Percentiles rank a stretch among this genome's conserved stretches.
phyloP scores from a whole-genome alignment of 2,888 invertebrate species.

The Cephus sareptanus region DNA sequence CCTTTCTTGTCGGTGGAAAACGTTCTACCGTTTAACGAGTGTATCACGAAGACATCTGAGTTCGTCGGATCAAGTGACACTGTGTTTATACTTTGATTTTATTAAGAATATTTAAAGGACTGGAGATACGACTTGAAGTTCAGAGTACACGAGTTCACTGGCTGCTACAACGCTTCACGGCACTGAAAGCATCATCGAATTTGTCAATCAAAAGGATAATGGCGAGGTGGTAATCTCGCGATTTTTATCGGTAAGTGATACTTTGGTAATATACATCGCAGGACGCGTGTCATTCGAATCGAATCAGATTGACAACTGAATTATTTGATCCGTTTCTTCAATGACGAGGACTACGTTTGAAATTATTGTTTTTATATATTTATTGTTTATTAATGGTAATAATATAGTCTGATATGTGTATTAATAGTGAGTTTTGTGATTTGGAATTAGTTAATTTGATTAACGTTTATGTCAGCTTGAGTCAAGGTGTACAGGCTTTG shows the following conservation, averaged over 20 bases:
- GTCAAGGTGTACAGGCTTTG: not conserved
- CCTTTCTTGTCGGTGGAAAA: conserved; percentile 1
- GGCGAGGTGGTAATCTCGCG: conserved; percentile 5
- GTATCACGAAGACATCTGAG: not conserved
- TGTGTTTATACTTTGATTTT: not conserved
- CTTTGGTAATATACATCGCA: not conserved
- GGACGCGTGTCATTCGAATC: not conserved
- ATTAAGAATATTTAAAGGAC: not conserved
- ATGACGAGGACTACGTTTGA: not conserved
- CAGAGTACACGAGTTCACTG: not conserved
- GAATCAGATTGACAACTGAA: not conserved
- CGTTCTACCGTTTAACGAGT: not conserved
- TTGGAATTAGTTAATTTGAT: not conserved
- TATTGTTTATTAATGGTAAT: not conserved
- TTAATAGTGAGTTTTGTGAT: not conserved
- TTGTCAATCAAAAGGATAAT: not conserved
- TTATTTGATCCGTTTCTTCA: not conserved
- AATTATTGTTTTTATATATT: not conserved
- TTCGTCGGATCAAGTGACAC: not conserved
- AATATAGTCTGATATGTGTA: not conserved
- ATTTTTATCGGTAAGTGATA: not conserved
- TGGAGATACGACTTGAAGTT: not conserved
- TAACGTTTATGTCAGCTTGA: not conserved
- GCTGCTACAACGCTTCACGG: not conserved
- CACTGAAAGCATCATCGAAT: not conserved